Conservation (phyloP, 53 echinoderm and acorn worm species). For the Paelopatides confundens region DNA sequence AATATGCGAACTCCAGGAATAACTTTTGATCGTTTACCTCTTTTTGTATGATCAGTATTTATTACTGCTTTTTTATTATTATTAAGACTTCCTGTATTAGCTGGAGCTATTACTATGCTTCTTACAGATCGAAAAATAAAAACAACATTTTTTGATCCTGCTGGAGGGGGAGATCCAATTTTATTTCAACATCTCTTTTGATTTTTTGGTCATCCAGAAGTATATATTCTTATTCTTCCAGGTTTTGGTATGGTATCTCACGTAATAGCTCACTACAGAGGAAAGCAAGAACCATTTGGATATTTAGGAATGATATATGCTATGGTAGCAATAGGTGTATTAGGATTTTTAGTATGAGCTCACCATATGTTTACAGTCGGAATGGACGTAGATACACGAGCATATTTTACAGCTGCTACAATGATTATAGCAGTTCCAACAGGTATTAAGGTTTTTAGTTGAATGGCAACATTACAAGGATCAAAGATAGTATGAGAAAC, state of each 20-base stretch:
- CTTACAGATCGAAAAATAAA: constrained; percentile 80
- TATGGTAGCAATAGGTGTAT: constrained; percentile 69
- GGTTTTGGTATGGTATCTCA: constrained; percentile 86
- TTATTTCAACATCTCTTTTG: constrained; percentile 82
- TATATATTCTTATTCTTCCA: constrained; percentile 77
- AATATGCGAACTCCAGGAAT: constrained; percentile 86
- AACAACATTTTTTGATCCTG: constrained; percentile 81
- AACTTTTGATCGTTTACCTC: constrained; percentile 67
- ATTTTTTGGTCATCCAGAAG: constrained; percentile 87
- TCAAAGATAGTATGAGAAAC: constrained; percentile 71
- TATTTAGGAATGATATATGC: constrained; percentile 85
- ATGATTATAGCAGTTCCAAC: constrained; percentile 86
- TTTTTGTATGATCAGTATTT: constrained; percentile 75
- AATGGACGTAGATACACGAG: constrained; percentile 82
- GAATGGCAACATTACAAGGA: constrained; percentile 80
- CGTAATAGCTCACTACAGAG: constrained; percentile 71
- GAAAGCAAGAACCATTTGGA: constrained; percentile 82
- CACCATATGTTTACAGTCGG: constrained; percentile 91
- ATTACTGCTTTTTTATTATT: constrained; percentile 59
- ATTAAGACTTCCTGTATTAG: constrained; percentile 70
- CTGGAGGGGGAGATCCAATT: constrained; percentile 82
- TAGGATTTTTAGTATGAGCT: constrained; percentile 85
- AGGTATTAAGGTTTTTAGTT: constrained; percentile 86
- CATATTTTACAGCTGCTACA: constrained; percentile 81
- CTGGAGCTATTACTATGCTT: constrained; percentile 81